phyloP scores from a whole-genome alignment of 2,113 vertebrate species.

The Orientallactaga bullata region DNA sequence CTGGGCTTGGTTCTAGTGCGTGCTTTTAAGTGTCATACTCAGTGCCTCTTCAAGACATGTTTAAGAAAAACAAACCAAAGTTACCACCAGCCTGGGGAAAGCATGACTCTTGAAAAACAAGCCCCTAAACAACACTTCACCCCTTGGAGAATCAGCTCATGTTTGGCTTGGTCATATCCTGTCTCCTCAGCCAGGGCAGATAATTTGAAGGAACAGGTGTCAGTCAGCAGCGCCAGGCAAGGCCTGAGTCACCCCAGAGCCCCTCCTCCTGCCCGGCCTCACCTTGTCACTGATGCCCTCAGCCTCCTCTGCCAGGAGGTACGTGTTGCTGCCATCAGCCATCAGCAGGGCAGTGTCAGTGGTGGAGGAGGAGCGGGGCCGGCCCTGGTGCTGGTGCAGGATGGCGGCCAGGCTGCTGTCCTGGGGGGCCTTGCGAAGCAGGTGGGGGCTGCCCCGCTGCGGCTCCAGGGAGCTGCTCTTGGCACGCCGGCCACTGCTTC shows the following conservation, averaged over 20 bases:
- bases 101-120: background rate
- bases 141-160: background rate
- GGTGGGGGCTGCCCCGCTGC: constrained; percentile 89
- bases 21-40: background rate
- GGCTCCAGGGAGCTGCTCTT: constrained; percentile 88
- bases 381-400: constrained; percentile 91
- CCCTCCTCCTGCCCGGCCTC: background rate
- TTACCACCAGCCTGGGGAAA: background rate
- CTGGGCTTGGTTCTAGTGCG: background rate
- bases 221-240: too few relatives aligned
- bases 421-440: constrained; percentile 87
- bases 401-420: constrained; percentile 90
- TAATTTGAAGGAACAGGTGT: background rate
- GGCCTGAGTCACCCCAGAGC: too few relatives aligned
- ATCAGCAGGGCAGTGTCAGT: constrained; percentile 89
- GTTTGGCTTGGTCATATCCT: background rate
- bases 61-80: constrained; percentile 30
- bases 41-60: background rate
- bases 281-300: constrained; percentile 89
- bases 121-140: background rate
- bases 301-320: constrained; percentile 86
- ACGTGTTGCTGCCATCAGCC: constrained; percentile 82
- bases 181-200: background rate
- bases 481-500: constrained; percentile 83
- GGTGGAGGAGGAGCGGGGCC: constrained; percentile 91